Evolutionary conservation across 2,888 invertebrate genomes (phyloP).

Genomic region (Lepidocyrtinus sp.): DNA sequence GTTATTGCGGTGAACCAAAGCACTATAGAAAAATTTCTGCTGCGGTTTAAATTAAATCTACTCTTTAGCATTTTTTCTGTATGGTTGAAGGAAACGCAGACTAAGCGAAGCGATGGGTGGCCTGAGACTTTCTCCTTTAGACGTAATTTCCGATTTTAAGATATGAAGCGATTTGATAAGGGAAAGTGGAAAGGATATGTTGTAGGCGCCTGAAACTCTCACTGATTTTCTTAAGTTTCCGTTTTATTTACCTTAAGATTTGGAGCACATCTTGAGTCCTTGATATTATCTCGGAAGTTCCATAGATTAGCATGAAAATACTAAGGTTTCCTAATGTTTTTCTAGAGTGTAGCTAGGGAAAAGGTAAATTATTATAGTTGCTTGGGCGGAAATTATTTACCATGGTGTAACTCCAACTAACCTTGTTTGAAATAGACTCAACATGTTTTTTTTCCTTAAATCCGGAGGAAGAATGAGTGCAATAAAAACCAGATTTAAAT

Average conservation of each 20-base stretch:
- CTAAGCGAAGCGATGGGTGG: background rate
- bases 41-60: background rate
- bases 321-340: conserved; percentile 19
- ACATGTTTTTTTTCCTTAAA: conserved; percentile 41
- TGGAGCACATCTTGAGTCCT: no score
- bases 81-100: background rate
- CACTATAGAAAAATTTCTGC: background rate
- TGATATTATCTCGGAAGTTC: conserved; percentile 47
- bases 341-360: background rate
- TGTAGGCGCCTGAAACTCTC: no score
- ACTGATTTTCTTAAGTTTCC: no score
- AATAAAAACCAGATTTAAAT: no score
- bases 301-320: conserved; percentile 46
- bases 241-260: no score
- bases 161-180: background rate
- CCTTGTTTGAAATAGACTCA: no score
- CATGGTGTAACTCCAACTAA: background rate
- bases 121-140: no score
- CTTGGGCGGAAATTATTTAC: background rate
- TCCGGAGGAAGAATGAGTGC: no score
- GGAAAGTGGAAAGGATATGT: background rate
- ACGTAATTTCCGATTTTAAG: background rate
- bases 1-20: background rate
- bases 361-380: background rate
- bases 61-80: background rate